phyloP scores from a whole-genome alignment of 1,140 invertebrate species.

The Zaprionus ghesquierei region DNA sequence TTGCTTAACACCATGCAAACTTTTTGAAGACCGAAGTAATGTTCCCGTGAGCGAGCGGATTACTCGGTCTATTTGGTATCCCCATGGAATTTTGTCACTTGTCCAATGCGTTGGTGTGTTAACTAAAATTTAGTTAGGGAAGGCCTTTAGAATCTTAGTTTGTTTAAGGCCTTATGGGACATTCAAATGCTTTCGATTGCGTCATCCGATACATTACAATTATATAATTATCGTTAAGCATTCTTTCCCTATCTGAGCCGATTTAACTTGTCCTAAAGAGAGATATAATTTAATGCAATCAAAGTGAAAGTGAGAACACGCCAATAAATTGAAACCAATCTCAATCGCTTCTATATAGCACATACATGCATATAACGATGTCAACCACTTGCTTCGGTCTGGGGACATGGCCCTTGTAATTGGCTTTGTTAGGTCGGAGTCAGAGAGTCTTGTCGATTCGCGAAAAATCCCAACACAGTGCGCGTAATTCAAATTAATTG shows the following conservation, averaged over 20 bases:
- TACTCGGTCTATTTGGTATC: too few relatives aligned
- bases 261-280: background rate
- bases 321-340: slow-evolving; percentile 75
- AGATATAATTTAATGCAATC: slow-evolving; percentile 61
- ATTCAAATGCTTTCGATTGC: too few relatives aligned
- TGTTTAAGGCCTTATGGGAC: too few relatives aligned
- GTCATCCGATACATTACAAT: too few relatives aligned
- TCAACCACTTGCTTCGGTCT: slow-evolving; percentile 41
- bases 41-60: too few relatives aligned
- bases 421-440: slow-evolving; percentile 47
- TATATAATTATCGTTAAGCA: too few relatives aligned
- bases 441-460: slow-evolving; percentile 42
- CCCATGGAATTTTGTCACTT: too few relatives aligned
- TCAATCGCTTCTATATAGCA: slow-evolving; percentile 25
- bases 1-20: too few relatives aligned
- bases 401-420: slow-evolving; percentile 55
- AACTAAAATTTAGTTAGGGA: too few relatives aligned
- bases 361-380: slow-evolving; percentile 47
- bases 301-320: slow-evolving; percentile 72
- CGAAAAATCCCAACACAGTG: slow-evolving; percentile 63
- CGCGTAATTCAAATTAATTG: slow-evolving; percentile 80
- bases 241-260: background rate
- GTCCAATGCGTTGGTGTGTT: too few relatives aligned
- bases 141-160: too few relatives aligned
- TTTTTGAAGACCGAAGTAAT: too few relatives aligned